Evolutionary conservation across 2,888 invertebrate species (phyloP).

Genomic region (Cryptocephalus primarius): DNA sequence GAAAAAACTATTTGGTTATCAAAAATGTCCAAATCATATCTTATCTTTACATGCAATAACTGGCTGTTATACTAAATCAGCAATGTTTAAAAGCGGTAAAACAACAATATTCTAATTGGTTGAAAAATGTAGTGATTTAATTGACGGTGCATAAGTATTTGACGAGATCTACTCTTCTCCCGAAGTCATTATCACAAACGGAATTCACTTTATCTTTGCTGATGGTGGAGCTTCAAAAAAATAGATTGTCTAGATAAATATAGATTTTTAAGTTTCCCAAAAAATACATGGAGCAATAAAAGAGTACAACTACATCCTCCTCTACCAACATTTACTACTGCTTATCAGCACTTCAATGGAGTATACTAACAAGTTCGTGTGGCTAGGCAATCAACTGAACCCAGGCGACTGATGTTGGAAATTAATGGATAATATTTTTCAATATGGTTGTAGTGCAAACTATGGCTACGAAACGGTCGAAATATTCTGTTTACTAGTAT

Average conservation of each 20-base stretch:
- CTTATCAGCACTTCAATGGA: no score
- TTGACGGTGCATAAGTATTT: slow-evolving; percentile 1
- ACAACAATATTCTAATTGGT: no score
- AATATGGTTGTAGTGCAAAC: no score
- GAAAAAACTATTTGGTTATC: slow-evolving; percentile 1
- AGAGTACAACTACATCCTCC: slow-evolving; percentile 11
- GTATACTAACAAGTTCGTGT: no score
- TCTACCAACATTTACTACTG: slow-evolving; percentile 9
- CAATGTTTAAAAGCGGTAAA: slow-evolving; percentile 4
- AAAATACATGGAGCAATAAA: slow-evolving; percentile 14
- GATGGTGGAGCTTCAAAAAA: slow-evolving; percentile 7
- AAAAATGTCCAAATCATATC: slow-evolving; percentile 1
- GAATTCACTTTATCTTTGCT: slow-evolving; percentile 21
- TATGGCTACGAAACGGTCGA: no score
- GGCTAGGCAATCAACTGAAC: no score
- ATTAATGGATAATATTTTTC: slow-evolving; percentile 1
- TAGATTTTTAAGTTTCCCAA: slow-evolving; percentile 19
- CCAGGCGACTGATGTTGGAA: slow-evolving; percentile 3
- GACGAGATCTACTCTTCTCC: slow-evolving; percentile 11
- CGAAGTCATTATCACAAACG: slow-evolving; percentile 14
- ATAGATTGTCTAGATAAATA: no score
- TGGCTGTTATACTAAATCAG: background rate
- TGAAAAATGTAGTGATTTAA: no score
- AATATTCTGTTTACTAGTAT: slow-evolving; percentile 4
- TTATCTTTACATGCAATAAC: slow-evolving; percentile 1